phyloP scores from a whole-genome alignment of 1,140 invertebrate genomes.

The Chironomus striatipennis region DNA sequence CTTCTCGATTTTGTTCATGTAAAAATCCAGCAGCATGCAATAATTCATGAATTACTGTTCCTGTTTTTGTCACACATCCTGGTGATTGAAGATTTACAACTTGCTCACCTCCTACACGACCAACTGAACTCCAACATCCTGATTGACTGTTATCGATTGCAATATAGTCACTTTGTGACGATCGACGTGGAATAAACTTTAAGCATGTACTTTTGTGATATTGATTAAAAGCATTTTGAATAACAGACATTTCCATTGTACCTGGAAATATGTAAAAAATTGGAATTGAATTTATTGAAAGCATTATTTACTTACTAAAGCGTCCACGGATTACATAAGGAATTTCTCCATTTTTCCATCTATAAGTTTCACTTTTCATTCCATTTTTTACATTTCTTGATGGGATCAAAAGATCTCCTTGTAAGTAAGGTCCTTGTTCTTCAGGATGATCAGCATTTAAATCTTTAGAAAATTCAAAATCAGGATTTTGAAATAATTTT shows the following conservation, averaged over 20 bases:
- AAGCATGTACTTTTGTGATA: constrained; percentile 64
- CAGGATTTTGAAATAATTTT: constrained; percentile 44
- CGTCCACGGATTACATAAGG: constrained; percentile 59
- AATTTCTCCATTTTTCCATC: constrained; percentile 58
- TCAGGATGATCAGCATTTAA: constrained; percentile 47
- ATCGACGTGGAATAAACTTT: constrained; percentile 51
- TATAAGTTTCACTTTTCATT: constrained; percentile 43
- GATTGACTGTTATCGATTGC: constrained; percentile 52
- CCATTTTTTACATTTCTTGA: constrained; percentile 47
- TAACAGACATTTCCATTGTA: constrained; percentile 36
- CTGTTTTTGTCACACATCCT: constrained; percentile 61
- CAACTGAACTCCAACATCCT: constrained; percentile 75
- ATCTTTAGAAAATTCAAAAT: constrained; percentile 42
- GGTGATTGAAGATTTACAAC: constrained; percentile 59
- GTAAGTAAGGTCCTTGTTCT: constrained; percentile 52
- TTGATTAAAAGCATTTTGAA: constrained; percentile 53
- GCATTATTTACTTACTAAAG: constrained; percentile 43
- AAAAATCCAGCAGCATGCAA: constrained; percentile 78
- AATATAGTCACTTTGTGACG: constrained; percentile 55
- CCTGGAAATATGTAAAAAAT: neutral
- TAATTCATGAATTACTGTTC: constrained; percentile 71
- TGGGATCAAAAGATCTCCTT: constrained; percentile 56
- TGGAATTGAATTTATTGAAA: neutral
- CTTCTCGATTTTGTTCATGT: constrained; percentile 75
- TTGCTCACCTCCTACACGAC: constrained; percentile 52